A percentile compares a stretch with the other conserved stretches of the same genome.
Evolutionary conservation across 2,113 vertebrate genomes (phyloP).

Genomic region (Taurulus bubalis): DNA sequence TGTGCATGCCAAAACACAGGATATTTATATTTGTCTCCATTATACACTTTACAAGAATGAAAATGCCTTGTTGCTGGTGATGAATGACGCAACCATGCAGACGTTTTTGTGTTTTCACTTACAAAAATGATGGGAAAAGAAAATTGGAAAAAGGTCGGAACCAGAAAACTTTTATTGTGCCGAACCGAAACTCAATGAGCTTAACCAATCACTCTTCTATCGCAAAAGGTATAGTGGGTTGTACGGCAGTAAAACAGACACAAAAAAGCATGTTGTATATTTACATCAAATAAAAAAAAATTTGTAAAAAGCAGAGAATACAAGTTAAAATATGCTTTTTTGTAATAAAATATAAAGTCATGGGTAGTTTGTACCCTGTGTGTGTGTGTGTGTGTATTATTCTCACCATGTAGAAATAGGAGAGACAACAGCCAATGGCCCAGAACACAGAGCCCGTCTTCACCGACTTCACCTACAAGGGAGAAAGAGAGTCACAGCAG

Average conservation of each 20-base stretch:
- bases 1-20: background rate
- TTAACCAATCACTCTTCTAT: background rate
- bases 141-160: background rate
- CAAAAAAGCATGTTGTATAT: background rate
- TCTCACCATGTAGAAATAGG: constrained; percentile 98
- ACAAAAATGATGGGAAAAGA: background rate
- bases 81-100: background rate
- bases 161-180: background rate
- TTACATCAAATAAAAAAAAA: background rate
- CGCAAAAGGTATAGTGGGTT: background rate
- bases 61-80: background rate
- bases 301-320: background rate
- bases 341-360: background rate
- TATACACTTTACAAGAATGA: background rate
- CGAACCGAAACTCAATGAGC: too few species aligned
- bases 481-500: constrained; percentile 39
- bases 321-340: background rate
- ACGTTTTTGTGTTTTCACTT: background rate
- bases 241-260: background rate
- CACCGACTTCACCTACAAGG: constrained; percentile 93
- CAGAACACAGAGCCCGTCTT: constrained; percentile 98
- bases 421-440: constrained; percentile 96
- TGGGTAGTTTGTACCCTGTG: background rate
- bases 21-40: background rate
- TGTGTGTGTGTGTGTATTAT: background rate